phyloP scores from a whole-genome alignment of 2,797 vertebrate species.

The Onychomys leucogaster region DNA sequence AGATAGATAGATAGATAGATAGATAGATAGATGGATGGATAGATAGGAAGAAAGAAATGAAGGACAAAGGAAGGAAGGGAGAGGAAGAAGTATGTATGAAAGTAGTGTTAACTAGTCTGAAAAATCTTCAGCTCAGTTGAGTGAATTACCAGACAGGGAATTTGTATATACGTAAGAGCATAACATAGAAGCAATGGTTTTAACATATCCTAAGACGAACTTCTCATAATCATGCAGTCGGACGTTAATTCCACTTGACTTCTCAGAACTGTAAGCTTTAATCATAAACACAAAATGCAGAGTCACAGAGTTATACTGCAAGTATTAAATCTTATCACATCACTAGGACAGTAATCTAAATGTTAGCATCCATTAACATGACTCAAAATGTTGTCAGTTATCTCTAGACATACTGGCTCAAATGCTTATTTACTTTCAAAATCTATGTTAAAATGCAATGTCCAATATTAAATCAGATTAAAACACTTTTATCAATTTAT shows the following conservation, averaged over 20 bases:
- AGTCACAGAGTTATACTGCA: fast-evolving
- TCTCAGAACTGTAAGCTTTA: neutral
- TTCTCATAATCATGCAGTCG: neutral
- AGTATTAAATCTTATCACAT: neutral
- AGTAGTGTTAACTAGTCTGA: too few relatives aligned
- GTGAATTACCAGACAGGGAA: too few relatives aligned
- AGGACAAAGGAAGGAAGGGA: too few relatives aligned
- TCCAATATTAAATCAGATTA: neutral
- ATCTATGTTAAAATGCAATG: neutral
- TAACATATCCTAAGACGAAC: neutral
- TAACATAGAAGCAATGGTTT: neutral
- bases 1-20: too few relatives aligned
- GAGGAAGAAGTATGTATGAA: too few relatives aligned
- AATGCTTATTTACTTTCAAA: neutral
- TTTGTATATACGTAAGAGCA: neutral
- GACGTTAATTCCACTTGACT: neutral
- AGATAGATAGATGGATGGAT: too few relatives aligned
- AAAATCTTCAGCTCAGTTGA: too few relatives aligned
- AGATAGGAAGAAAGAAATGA: too few relatives aligned
- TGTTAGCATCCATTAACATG: neutral
- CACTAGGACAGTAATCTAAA: neutral
- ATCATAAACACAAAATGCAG: neutral
- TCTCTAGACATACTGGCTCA: neutral
- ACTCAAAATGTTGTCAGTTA: neutral
- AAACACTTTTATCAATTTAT: neutral